Evolutionary conservation across 1,140 invertebrate genomes (phyloP).

Genomic region (Sweltsa coloradensis): DNA sequence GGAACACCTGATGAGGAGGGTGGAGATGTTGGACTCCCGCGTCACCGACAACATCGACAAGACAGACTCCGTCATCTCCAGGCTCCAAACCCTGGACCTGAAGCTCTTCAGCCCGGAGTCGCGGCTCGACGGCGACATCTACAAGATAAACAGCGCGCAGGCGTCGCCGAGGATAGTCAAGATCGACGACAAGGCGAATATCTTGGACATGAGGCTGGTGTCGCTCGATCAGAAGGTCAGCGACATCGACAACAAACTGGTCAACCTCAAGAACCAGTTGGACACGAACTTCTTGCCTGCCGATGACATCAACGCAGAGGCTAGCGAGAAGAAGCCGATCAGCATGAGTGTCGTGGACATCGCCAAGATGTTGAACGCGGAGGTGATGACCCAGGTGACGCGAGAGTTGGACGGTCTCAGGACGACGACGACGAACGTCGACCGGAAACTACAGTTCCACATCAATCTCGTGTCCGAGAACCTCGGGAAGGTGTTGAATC

Average conservation of each 20-base stretch:
- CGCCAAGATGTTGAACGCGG: slow-evolving; percentile 60
- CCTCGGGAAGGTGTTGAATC: slow-evolving; percentile 55
- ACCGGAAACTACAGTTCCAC: slow-evolving; percentile 71
- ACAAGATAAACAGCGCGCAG: background rate
- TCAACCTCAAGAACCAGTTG: slow-evolving; percentile 63
- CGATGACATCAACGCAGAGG: slow-evolving; percentile 70
- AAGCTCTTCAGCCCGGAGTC: slow-evolving; percentile 47
- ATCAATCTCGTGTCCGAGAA: slow-evolving; percentile 72
- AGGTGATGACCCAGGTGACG: slow-evolving; percentile 57
- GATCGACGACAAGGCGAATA: too few relatives aligned
- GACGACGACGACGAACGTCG: slow-evolving; percentile 60
- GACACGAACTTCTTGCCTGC: slow-evolving; percentile 65
- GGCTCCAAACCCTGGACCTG: slow-evolving; percentile 54
- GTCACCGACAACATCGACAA: slow-evolving; percentile 73
- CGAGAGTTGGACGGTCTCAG: slow-evolving; percentile 60
- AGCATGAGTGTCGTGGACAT: slow-evolving; percentile 49
- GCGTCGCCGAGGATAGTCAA: too few relatives aligned
- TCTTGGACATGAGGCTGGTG: slow-evolving; percentile 47
- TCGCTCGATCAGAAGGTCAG: slow-evolving; percentile 68
- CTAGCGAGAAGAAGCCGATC: slow-evolving; percentile 70
- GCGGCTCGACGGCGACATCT: background rate
- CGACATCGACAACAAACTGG: slow-evolving; percentile 65
- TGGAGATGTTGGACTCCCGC: slow-evolving; percentile 64
- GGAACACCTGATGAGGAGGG: slow-evolving; percentile 68
- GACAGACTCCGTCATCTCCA: slow-evolving; percentile 65